Evolutionary conservation across 1,140 invertebrate species (phyloP), one percentile per base, ranked within the genome.

Genomic region (Heliconius congener): DNA sequence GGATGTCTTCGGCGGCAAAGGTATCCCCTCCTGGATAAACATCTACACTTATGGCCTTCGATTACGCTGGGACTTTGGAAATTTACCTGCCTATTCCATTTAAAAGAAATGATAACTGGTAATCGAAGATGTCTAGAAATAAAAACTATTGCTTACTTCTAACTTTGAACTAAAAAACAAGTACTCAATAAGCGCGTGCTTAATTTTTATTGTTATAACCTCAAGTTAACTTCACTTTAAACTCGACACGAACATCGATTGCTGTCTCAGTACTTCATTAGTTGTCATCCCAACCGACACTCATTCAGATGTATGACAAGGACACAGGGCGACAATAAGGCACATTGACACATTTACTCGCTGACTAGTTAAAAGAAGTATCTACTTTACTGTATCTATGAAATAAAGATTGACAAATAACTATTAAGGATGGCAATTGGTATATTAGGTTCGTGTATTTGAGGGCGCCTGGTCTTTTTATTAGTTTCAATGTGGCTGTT

Each of bases 241-340:
- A 66, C 60, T 66, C 60, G 27, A 30, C 60, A 66, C 60, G 23
- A 30, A 66, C 60, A 30, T 66, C 60, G 60, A 66, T 66, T 66
- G 60, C 23, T 34, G 71, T 60, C 39, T 72, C 78, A 73, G 39
- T 76, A 70, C 42, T 57, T 23, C 37, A 76, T 73, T 73, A 80
- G 71, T 76, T 71, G 74, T 80, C 74, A 71, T 60, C 60, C 60
- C 60, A 66, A 71, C 55, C 55, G 79, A 71, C 79, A 80, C 74
- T 77, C 71, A 80, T 80, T 76, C 74, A 60, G 74, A 66, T 73
- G 76, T 80, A 80, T 73, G 71, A 50, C 79, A 75, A 80, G 79
- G 79, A 80, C 79, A 66, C 60, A 76, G 50, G 71, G 74, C 79
- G 71, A 46, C 79, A 76, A 76, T 77, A 55, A 80, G 74, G 73